A percentile compares a stretch with the other conserved stretches of the same genome.
phyloP scores from a whole-genome alignment of 2,888 invertebrate genomes.

The Anoplius nigerrimus region DNA sequence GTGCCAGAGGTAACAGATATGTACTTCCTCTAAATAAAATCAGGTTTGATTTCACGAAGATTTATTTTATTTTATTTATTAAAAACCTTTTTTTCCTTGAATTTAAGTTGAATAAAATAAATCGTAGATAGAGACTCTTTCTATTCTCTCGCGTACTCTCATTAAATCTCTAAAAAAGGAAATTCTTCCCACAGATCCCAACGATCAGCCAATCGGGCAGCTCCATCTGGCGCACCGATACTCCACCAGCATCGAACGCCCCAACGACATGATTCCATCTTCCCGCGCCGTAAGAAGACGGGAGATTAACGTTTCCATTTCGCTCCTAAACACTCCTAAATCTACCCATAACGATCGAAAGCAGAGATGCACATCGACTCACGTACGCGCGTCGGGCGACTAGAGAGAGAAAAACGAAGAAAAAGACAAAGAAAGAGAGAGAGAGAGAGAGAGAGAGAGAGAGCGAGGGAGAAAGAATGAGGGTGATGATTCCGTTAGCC shows the following conservation, averaged over 20 bases:
- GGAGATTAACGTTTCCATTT: constrained; percentile 27
- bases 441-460: too few species aligned
- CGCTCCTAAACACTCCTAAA: constrained; percentile 42
- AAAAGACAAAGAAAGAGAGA: too few species aligned
- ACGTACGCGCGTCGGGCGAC: constrained; percentile 14
- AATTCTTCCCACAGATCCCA: constrained; percentile 59
- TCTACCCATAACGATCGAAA: constrained; percentile 29
- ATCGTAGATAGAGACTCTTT: too few species aligned
- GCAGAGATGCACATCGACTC: constrained; percentile 27
- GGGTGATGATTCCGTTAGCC: too few species aligned
- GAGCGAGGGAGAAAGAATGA: too few species aligned
- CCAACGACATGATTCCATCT: constrained; percentile 69
- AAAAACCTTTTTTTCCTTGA: constrained; percentile 1
- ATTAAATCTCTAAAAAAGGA: too few species aligned
- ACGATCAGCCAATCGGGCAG: constrained; percentile 70
- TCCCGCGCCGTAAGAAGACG: constrained; percentile 42
- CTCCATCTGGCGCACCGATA: constrained; percentile 66
- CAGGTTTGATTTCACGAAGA: too few species aligned
- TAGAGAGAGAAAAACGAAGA: constrained; percentile 3
- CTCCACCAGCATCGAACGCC: constrained; percentile 58
- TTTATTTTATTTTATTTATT: too few species aligned
- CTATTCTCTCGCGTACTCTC: too few species aligned
- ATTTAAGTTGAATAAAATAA: too few species aligned
- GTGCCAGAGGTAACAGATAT: too few species aligned
- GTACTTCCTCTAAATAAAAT: too few species aligned